These are phyloP conservation scores for Cercopithecus neglectus DNA, from an alignment of 2,797 vertebrate species.

Conservation along the genomic window DNA sequence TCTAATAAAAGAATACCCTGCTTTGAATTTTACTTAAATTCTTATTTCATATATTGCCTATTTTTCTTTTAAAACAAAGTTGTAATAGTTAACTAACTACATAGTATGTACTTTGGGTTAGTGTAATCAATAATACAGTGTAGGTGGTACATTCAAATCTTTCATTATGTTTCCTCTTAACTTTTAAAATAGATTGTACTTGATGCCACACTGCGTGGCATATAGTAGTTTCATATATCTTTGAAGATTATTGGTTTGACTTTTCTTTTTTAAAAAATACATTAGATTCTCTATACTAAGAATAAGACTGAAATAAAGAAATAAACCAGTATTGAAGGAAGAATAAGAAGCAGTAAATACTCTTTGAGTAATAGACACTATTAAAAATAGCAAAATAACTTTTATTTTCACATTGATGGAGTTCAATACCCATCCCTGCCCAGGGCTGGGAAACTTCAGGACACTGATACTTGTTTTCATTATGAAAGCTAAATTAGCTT, in stretches of 20 bases:
- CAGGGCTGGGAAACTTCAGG: background rate
- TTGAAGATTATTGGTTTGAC: background rate
- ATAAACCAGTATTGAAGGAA: background rate
- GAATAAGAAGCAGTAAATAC: background rate
- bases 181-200: background rate
- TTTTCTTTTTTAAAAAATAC: background rate
- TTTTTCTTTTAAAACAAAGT: background rate
- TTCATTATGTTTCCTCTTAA: background rate
- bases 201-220: background rate
- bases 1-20: background rate
- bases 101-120: background rate
- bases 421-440: background rate
- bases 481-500: slow-evolving; percentile 44
- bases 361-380: slow-evolving; percentile 24
- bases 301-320: slow-evolving; percentile 30
- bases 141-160: background rate
- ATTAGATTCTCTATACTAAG: background rate
- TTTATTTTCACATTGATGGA: slow-evolving; percentile 37
- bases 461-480: background rate
- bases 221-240: background rate
- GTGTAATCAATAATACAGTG: background rate
- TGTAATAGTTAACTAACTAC: background rate
- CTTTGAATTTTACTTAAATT: background rate
- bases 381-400: slow-evolving; percentile 28
- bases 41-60: background rate